phyloP scores from a whole-genome alignment of 2,113 vertebrate species.

The Epinephelus cyanopodus region DNA sequence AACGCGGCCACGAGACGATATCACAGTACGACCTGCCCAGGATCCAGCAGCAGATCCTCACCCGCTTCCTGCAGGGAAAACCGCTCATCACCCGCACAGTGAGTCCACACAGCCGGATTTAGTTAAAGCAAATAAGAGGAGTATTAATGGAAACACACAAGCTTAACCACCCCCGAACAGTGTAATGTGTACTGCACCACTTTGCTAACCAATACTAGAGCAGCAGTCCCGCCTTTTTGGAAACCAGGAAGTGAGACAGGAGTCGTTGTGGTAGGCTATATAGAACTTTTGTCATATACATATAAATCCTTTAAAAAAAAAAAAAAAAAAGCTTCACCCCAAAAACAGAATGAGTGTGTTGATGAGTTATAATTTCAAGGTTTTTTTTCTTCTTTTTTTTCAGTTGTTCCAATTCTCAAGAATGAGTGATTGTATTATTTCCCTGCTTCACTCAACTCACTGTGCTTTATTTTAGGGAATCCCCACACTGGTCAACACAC shows the following conservation, averaged over 20 bases:
- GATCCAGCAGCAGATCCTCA: conserved; percentile 91
- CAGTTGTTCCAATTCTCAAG: no score
- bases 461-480: conserved; percentile 83
- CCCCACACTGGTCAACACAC: conserved; percentile 87
- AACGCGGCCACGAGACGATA: conserved; percentile 84
- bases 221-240: no score
- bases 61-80: conserved; percentile 90
- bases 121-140: neutral
- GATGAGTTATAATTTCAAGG: no score
- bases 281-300: no score
- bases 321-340: no score
- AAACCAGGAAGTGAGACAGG: no score
- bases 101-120: conserved; percentile 26
- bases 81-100: conserved; percentile 86
- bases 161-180: neutral
- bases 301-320: no score
- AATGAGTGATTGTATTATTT: neutral
- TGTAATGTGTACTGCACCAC: neutral
- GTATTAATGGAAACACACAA: neutral
- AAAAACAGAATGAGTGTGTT: no score
- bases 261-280: no score
- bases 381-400: no score
- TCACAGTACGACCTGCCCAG: conserved; percentile 89
- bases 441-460: neutral
- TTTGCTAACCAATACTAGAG: no score